These are phyloP conservation scores for Trachelipus rathkii DNA, from an alignment of 1,140 invertebrate genomes.

Conservation along the genomic window DNA sequence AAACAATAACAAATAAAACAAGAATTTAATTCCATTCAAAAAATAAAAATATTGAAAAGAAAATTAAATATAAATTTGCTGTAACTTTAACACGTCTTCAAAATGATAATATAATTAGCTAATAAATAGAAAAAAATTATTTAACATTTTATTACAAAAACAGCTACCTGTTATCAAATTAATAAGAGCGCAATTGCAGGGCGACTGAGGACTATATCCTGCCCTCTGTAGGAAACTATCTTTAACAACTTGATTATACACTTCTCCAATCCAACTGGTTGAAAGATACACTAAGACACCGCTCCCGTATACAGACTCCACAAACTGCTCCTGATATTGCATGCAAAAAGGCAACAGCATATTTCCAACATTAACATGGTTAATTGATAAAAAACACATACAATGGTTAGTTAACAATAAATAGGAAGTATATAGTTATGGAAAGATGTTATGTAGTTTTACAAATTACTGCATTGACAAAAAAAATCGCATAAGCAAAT, in stretches of 20 bases:
- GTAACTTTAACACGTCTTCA: not conserved
- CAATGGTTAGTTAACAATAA: too few species aligned
- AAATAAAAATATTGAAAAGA: too few species aligned
- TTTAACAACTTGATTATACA: slow-evolving; percentile 78
- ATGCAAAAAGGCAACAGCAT: not conserved
- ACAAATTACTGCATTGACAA: too few species aligned
- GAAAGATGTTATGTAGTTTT: too few species aligned
- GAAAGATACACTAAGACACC: slow-evolving; percentile 87
- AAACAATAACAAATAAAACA: too few species aligned
- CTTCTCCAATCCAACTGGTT: slow-evolving; percentile 81
- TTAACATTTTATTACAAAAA: too few species aligned
- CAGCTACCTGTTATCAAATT: slow-evolving; percentile 69
- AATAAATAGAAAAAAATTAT: slow-evolving; percentile 25
- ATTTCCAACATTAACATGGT: not conserved
- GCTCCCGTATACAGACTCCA: slow-evolving; percentile 82
- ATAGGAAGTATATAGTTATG: too few species aligned
- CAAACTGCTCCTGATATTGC: slow-evolving; percentile 69
- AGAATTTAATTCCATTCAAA: too few species aligned
- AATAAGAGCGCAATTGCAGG: slow-evolving; percentile 64
- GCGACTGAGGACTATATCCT: slow-evolving; percentile 58
- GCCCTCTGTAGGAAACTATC: slow-evolving; percentile 68
- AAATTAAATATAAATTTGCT: too few species aligned
- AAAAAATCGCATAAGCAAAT: too few species aligned
- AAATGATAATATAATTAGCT: slow-evolving; percentile 30
- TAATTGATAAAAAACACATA: not conserved